Conservation (phyloP, 1,140 invertebrate genomes). For the Heliconius eleuchia region DNA sequence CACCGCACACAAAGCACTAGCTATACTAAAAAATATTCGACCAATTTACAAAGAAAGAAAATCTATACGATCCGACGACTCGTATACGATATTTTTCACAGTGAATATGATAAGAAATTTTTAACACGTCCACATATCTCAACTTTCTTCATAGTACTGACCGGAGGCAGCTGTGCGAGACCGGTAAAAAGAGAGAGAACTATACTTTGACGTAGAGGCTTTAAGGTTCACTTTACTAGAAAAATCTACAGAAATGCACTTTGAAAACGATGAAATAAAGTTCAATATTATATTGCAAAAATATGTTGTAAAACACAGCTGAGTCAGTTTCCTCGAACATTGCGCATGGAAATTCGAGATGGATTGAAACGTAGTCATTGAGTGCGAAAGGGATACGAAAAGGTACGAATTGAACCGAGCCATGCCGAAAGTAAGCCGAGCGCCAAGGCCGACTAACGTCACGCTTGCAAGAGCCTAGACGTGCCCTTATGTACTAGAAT, state of each 20-base stretch:
- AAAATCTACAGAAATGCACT: slow-evolving; percentile 44
- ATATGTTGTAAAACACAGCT: slow-evolving; percentile 52
- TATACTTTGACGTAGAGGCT: slow-evolving; percentile 58
- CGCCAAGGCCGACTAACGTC: slow-evolving; percentile 72
- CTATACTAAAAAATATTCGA: slow-evolving; percentile 2
- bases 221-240: slow-evolving; percentile 42
- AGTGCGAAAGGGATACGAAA: slow-evolving; percentile 59
- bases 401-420: slow-evolving; percentile 48
- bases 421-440: slow-evolving; percentile 54
- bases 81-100: slow-evolving; percentile 33
- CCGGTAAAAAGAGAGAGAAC: slow-evolving; percentile 75
- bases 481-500: slow-evolving; percentile 49
- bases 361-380: slow-evolving; percentile 58
- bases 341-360: slow-evolving; percentile 72
- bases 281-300: slow-evolving; percentile 40
- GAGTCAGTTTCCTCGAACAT: slow-evolving; percentile 74
- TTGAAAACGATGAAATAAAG: slow-evolving; percentile 51
- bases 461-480: slow-evolving; percentile 67
- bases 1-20: slow-evolving; percentile 38
- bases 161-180: slow-evolving; percentile 70
- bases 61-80: slow-evolving; percentile 49
- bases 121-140: slow-evolving; percentile 48
- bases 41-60: slow-evolving; percentile 15
- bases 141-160: slow-evolving; percentile 69
- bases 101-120: background rate